phyloP scores from a whole-genome alignment of 2,888 invertebrate genomes.

The Stenotaenia linearis region DNA sequence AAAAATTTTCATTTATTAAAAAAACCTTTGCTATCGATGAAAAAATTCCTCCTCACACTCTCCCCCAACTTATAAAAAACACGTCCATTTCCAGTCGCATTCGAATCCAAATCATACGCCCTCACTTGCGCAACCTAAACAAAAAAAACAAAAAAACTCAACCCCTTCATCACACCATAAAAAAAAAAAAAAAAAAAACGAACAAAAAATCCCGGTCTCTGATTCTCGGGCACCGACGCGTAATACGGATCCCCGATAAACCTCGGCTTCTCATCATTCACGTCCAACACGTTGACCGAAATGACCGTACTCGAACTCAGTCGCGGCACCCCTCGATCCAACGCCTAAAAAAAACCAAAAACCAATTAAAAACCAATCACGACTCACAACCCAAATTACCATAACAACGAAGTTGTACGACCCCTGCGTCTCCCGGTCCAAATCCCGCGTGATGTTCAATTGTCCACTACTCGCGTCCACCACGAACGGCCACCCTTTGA shows the following conservation, averaged over 20 bases:
- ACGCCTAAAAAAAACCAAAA: conserved; percentile 49
- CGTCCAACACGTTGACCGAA: conserved; percentile 71
- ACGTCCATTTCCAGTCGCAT: conserved; percentile 79
- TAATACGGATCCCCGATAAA: conserved; percentile 77
- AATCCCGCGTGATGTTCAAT: conserved; percentile 41
- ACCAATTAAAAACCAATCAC: neutral
- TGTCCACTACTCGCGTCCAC: conserved; percentile 42
- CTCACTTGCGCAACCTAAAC: conserved; percentile 62
- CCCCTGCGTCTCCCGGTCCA: conserved; percentile 41
- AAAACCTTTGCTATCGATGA: conserved; percentile 68
- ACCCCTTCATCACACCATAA: neutral
- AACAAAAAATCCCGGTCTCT: conserved; percentile 59
- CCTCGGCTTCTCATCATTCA: conserved; percentile 75
- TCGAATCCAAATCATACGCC: conserved; percentile 78
- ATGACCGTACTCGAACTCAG: conserved; percentile 58
- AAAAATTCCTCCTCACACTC: conserved; percentile 54
- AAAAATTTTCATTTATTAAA: no score
- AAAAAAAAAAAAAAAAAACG: neutral
- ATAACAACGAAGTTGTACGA: conserved; percentile 40
- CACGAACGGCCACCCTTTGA: conserved; percentile 41
- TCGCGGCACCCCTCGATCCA: conserved; percentile 65
- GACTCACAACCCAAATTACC: conserved; percentile 36
- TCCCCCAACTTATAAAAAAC: conserved; percentile 66
- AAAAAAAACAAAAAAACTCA: neutral
- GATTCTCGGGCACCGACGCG: conserved; percentile 67